Evolutionary conservation across 2,113 vertebrate species (phyloP), one percentile per base, ranked within the genome.

Genomic region (Cynopterus brachyotis): DNA sequence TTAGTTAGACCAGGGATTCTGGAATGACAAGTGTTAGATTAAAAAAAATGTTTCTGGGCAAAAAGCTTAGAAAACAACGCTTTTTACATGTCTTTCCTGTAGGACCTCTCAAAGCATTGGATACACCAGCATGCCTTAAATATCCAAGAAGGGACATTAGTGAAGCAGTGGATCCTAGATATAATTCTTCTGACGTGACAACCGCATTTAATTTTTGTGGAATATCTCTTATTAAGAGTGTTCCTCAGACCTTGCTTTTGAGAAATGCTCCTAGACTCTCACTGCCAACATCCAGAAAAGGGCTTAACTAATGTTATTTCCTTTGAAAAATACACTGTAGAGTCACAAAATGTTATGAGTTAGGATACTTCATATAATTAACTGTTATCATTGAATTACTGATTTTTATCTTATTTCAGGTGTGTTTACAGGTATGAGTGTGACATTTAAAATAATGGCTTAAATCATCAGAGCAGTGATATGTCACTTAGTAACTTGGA

Each of bases 161-260:
- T 0, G 9, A 79, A 90, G 60, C 6, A 55, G 32, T 59, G 16
- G 16, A 50, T 55, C 66, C 76, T 40, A 94, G 37, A 73, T 9
- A 64, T 55, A 79, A 72, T 47, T 87, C 37, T 91, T 13, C 35
- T 69, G 66, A 94, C 53, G 13, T 73, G 60, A 78, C 24, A 92
- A 60, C 19, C 20, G 86, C 45, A 93, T 89, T 81, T 85, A 93
- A 76, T 62, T 84, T 96, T 69, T 76, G n/a, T 67, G 35, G n/a
- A 47, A n/a, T 10, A 62, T 64, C 37, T 76, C 60, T 73, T 60
- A 37, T 26, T 75, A 80, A 59, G 16, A 50, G 3, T 28, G 17
- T 53, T 66, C 73, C 37, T 55, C 20, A 42, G 37, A 84, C 4
- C 19, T 66, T 9, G 22, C 6, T 67, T 91, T 83, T 35, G 70